Conservation (phyloP, 2,888 invertebrate genomes). For the Hirudinaria manillensis region DNA sequence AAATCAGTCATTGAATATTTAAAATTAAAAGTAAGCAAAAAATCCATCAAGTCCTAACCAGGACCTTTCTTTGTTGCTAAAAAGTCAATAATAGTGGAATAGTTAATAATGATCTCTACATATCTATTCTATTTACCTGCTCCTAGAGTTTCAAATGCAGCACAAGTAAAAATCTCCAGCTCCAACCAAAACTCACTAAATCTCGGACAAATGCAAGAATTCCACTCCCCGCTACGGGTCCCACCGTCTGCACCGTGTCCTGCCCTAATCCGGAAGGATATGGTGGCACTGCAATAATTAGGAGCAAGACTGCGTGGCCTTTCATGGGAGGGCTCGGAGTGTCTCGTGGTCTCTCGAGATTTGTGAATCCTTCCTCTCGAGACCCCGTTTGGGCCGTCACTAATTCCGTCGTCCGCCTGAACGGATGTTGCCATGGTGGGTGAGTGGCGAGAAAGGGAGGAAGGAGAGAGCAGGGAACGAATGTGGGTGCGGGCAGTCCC, state of each 20-base stretch:
- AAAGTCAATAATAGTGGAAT: neutral
- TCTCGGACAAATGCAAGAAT: constrained; percentile 17
- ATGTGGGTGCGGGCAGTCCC: neutral
- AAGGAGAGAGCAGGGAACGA: constrained; percentile 4
- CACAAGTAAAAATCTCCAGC: neutral
- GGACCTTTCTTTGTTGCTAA: neutral
- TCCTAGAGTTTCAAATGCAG: constrained; percentile 1
- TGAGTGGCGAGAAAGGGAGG: constrained; percentile 9
- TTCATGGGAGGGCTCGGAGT: neutral
- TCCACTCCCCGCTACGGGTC: neutral
- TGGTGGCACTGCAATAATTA: constrained; percentile 24
- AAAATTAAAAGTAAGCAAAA: no score
- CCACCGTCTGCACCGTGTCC: neutral
- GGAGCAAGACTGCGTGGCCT: constrained; percentile 18
- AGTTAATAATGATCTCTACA: no score
- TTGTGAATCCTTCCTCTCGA: neutral
- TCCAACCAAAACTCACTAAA: constrained; percentile 13
- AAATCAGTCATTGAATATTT: no score
- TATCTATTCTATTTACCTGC: neutral
- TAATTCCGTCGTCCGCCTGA: neutral
- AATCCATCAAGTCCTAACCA: no score
- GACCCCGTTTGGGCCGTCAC: neutral
- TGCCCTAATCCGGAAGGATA: constrained; percentile 24
- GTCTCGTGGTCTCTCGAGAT: neutral
- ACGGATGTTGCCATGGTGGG: neutral